These are phyloP conservation scores for Meda fulgida DNA, from an alignment of 2,797 vertebrate species.

Conservation along the genomic window DNA sequence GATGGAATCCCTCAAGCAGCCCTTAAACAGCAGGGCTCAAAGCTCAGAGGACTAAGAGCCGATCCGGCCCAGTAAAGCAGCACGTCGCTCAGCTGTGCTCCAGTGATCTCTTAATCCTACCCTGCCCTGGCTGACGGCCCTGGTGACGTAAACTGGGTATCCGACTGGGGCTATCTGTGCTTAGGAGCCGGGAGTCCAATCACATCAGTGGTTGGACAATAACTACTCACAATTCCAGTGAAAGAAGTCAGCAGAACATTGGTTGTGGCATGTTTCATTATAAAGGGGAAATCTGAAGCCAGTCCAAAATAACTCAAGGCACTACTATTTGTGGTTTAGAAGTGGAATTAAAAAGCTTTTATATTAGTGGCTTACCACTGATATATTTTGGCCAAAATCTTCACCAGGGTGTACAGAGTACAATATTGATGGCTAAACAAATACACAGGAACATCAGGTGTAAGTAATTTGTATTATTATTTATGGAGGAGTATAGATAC, in stretches of 20 bases:
- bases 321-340: conserved; percentile 43
- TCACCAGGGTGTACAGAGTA: too few species aligned
- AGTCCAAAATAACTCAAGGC: conserved; percentile 32
- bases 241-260: conserved; percentile 23
- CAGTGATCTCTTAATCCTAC: conserved; percentile 65
- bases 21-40: conserved; percentile 82
- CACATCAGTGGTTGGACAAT: conserved; percentile 19
- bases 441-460: background rate
- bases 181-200: background rate
- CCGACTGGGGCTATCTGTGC: background rate
- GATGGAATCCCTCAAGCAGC: conserved; percentile 77
- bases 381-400: conserved; percentile 4
- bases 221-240: conserved; percentile 21
- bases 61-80: conserved; percentile 76
- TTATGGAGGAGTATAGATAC: background rate
- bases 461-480: background rate
- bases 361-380: conserved; percentile 39
- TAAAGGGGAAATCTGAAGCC: conserved; percentile 32
- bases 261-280: conserved; percentile 37
- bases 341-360: conserved; percentile 30
- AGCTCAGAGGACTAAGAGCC: conserved; percentile 73
- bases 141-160: conserved; percentile 23
- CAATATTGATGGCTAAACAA: background rate
- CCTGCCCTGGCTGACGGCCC: conserved; percentile 25
- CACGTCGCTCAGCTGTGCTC: conserved; percentile 69